These are phyloP conservation scores for Pungitius pungitius DNA, from an alignment of 2,113 vertebrate species.

Conservation along the genomic window DNA sequence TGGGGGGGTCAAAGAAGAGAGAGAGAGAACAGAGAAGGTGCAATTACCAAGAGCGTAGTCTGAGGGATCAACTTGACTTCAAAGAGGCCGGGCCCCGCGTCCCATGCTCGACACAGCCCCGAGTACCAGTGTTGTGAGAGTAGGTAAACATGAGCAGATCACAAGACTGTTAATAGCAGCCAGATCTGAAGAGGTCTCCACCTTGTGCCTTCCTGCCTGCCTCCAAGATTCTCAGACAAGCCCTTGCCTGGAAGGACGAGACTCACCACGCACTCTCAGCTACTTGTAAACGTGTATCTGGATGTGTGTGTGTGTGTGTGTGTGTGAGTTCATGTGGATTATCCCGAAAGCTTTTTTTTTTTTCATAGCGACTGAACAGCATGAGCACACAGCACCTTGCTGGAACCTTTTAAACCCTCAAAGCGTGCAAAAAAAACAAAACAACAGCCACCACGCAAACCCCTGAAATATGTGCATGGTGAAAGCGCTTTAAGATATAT, in stretches of 20 bases:
- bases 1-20: constrained; percentile 40
- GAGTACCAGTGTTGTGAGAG: constrained; percentile 74
- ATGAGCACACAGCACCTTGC: constrained; percentile 33
- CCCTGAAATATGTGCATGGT: constrained; percentile 22
- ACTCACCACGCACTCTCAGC: constrained; percentile 59
- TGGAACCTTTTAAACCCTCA: constrained; percentile 52
- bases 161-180: constrained; percentile 81
- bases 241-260: constrained; percentile 68
- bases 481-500: background rate
- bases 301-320: constrained; percentile 17
- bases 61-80: constrained; percentile 82
- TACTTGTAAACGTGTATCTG: constrained; percentile 21
- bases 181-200: constrained; percentile 82
- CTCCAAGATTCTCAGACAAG: constrained; percentile 73
- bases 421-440: constrained; percentile 38
- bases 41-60: constrained; percentile 81
- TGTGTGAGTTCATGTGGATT: constrained; percentile 35
- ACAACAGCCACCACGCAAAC: constrained; percentile 53
- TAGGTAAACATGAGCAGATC: constrained; percentile 82
- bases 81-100: constrained; percentile 73
- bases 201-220: constrained; percentile 73
- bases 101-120: constrained; percentile 70
- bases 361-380: constrained; percentile 46
- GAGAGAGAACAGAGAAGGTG: constrained; percentile 54
- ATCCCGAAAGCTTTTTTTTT: constrained; percentile 43